Conservation (phyloP, 2,113 vertebrate genomes). For the Thunnus maccoyii region DNA sequence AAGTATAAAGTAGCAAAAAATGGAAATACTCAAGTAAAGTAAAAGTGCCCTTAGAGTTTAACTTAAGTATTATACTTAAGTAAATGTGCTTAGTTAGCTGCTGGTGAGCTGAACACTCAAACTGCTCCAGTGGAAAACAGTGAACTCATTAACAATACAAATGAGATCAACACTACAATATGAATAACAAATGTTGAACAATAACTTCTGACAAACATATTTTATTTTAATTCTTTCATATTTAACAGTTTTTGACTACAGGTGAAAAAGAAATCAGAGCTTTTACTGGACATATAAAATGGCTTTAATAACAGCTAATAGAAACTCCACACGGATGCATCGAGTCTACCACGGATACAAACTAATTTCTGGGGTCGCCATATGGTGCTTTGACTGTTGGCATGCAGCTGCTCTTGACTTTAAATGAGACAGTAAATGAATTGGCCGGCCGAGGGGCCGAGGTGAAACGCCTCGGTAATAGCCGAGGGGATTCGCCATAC, state of each 20-base stretch:
- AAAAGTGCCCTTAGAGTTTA: too few species aligned
- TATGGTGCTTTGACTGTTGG: constrained; percentile 48
- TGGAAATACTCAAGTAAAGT: too few species aligned
- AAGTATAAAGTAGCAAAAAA: too few species aligned
- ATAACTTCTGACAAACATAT: not conserved
- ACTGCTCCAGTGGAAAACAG: too few species aligned
- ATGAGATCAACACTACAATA: too few species aligned
- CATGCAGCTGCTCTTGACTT: constrained; percentile 57
- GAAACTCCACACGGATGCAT: constrained; percentile 10
- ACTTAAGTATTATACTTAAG: too few species aligned
- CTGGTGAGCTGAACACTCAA: too few species aligned
- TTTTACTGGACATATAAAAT: not conserved
- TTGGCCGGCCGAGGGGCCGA: constrained; percentile 37
- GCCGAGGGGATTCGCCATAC: constrained; percentile 48
- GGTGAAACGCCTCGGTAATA: constrained; percentile 41
- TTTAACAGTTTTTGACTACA: not conserved
- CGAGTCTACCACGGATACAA: constrained; percentile 4
- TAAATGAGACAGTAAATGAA: constrained; percentile 73
- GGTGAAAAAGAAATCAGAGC: not conserved
- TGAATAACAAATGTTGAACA: too few species aligned
- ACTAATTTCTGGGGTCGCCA: constrained; percentile 41
- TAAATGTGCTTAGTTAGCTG: not conserved
- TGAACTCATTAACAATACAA: too few species aligned
- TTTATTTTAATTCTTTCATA: too few species aligned
- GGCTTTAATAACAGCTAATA: not conserved